Conservation (phyloP, 35 echinoderm and acorn worm species). For the Eucidaris tribuloides region DNA sequence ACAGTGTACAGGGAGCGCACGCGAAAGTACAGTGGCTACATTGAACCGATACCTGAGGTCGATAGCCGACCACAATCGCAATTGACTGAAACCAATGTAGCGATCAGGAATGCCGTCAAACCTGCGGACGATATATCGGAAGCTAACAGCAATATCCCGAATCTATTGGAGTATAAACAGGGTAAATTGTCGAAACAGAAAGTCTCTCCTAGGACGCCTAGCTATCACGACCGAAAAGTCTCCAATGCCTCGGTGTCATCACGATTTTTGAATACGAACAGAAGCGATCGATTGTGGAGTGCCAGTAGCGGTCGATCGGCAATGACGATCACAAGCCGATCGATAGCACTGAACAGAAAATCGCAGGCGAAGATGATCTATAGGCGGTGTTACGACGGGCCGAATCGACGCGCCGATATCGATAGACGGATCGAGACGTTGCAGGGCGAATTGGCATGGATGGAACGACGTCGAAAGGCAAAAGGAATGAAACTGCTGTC, state of each 20-base stretch:
- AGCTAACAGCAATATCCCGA: too few species aligned
- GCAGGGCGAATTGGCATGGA: not conserved
- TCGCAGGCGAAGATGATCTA: slow-evolving; percentile 2
- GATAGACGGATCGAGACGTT: slow-evolving; percentile 7
- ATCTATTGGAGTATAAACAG: too few species aligned
- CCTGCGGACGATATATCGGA: too few species aligned
- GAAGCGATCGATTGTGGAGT: not conserved
- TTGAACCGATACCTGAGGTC: slow-evolving; percentile 5
- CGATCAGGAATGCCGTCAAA: too few species aligned
- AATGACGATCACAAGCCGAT: not conserved
- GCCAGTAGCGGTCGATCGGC: slow-evolving; percentile 1
- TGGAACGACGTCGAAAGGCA: slow-evolving; percentile 6
- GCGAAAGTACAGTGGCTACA: not conserved
- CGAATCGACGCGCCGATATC: slow-evolving; percentile 14
- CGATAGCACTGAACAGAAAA: not conserved
- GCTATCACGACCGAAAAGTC: too few species aligned
- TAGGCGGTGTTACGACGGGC: slow-evolving; percentile 14
- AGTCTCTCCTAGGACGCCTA: too few species aligned
- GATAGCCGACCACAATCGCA: slow-evolving; percentile 7
- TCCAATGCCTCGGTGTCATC: too few species aligned
- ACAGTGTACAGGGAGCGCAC: too few species aligned
- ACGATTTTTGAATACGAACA: not conserved
- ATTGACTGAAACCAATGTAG: too few species aligned
- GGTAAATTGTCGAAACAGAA: too few species aligned
- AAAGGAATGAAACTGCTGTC: not conserved